These are phyloP conservation scores for Ptychoptera contaminata DNA, from an alignment of 2,888 invertebrate species.

Conservation along the genomic window DNA sequence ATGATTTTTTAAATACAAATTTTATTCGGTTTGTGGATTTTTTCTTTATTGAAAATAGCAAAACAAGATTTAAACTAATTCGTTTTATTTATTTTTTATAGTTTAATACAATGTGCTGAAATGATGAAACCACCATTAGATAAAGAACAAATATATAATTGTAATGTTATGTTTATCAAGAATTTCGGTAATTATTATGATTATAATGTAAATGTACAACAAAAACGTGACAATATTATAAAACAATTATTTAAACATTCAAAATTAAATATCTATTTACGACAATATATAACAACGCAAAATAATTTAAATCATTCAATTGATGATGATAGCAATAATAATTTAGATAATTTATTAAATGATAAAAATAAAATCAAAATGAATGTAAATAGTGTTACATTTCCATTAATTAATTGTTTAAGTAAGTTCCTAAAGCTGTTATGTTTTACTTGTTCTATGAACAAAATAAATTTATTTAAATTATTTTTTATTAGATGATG, in stretches of 20 bases:
- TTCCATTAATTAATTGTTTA: not conserved
- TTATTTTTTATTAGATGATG: constrained; percentile 10
- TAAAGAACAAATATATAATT: constrained; percentile 53
- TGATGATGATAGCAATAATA: too few species aligned
- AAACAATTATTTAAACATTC: constrained; percentile 19
- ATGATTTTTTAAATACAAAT: constrained; percentile 78
- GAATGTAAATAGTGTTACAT: not conserved
- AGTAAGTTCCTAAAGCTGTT: too few species aligned
- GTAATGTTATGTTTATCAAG: constrained; percentile 67
- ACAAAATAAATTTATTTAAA: too few species aligned
- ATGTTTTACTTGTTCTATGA: not conserved
- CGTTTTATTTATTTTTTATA: too few species aligned
- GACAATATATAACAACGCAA: not conserved
- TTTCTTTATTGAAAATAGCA: too few species aligned
- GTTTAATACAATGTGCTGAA: constrained; percentile 27
- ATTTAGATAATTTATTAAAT: too few species aligned
- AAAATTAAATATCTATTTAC: constrained; percentile 16
- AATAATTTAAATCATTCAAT: too few species aligned
- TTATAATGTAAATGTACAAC: constrained; percentile 36
- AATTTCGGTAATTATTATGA: constrained; percentile 65
- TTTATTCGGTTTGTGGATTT: constrained; percentile 38
- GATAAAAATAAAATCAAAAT: too few species aligned
- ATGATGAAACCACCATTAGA: constrained; percentile 32
- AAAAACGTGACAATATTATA: constrained; percentile 19
- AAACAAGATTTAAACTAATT: too few species aligned